Conservation (phyloP, 2,113 vertebrate genomes). For the Hippocampus mohnikei region DNA sequence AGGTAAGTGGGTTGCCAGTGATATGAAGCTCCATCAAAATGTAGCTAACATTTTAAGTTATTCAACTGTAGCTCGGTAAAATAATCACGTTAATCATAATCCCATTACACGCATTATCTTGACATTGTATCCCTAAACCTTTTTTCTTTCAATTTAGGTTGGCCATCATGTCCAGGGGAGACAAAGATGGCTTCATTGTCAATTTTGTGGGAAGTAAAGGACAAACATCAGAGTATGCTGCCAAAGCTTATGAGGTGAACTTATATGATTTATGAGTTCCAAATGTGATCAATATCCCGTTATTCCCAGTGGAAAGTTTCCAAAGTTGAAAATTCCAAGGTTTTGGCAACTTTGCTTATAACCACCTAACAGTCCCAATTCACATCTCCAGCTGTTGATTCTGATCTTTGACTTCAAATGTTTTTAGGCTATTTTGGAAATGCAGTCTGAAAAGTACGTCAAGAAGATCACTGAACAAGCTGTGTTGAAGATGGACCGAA, state of each 20-base stretch:
- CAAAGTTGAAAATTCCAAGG: too few relatives aligned
- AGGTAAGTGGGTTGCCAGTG: not conserved
- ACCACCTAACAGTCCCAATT: not conserved
- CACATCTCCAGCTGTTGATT: not conserved
- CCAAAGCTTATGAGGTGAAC: constrained; percentile 85
- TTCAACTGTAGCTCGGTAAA: not conserved
- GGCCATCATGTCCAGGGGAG: constrained; percentile 76
- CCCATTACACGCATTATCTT: not conserved
- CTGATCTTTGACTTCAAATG: constrained; percentile 31
- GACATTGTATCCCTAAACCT: not conserved
- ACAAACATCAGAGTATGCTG: constrained; percentile 74
- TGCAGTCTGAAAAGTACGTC: constrained; percentile 89
- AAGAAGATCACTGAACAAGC: constrained; percentile 80
- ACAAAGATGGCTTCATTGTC: constrained; percentile 78
- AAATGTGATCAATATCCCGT: not conserved
- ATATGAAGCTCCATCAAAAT: not conserved
- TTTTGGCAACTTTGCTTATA: not conserved
- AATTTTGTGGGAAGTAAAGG: constrained; percentile 82
- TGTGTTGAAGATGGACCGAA: constrained; percentile 78
- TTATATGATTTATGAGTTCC: not conserved
- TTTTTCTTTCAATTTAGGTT: constrained; percentile 10
- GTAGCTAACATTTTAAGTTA: not conserved
- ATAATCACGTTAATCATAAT: not conserved
- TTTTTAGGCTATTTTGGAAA: constrained; percentile 85
- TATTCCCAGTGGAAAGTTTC: not conserved